Evolutionary conservation across 2,113 vertebrate species (phyloP), one percentile per base, ranked within the genome.

Genomic region (Cervus canadensis): DNA sequence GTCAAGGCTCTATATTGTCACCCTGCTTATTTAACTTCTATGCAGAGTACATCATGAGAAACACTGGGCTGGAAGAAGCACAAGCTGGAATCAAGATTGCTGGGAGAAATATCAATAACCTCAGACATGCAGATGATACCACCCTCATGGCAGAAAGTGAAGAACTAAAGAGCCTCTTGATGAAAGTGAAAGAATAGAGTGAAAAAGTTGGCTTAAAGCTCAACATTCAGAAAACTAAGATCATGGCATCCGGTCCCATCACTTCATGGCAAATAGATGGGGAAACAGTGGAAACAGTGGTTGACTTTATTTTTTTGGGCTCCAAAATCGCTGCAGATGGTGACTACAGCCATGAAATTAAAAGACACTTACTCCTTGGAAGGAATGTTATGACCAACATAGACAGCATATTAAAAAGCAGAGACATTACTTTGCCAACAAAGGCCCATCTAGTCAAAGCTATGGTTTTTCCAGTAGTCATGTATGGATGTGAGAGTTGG

Each of bases 231-330:
- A 17, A 64, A 64, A 64, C 62, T 9, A 67, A n/a, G 7, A 67
- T n/a, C 30, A 4, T 64, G 62, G 62, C 30, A n/a, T 64, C 15
- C 0, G 0, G 33, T 17, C 62, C 15, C 15, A 64, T 64, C 30
- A n/a, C 30, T n/a, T n/a, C 30, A 64, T 17, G 62, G 62, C 62
- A n/a, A 64, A 64, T 64, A 1, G 15, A 0, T 64, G 15, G 62
- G 7, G 30, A 17, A 64, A n/a, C 62, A n/a, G 62, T n/a, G 7
- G 30, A 17, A 64, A n/a, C 62, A n/a, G 62, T n/a, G 30, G 0
- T 0, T 0, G 7, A 64, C 30, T 64, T 33, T 64, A 64, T 64
- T 64, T n/a, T 33, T 8, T 0, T 0, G 3, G 30, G 15, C 30
- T 33, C 62, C 62, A n/a, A 64, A 17, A 19, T 64, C 62, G 4